Conservation (phyloP, 2,113 vertebrate genomes). For the Ginglymostoma cirratum region DNA sequence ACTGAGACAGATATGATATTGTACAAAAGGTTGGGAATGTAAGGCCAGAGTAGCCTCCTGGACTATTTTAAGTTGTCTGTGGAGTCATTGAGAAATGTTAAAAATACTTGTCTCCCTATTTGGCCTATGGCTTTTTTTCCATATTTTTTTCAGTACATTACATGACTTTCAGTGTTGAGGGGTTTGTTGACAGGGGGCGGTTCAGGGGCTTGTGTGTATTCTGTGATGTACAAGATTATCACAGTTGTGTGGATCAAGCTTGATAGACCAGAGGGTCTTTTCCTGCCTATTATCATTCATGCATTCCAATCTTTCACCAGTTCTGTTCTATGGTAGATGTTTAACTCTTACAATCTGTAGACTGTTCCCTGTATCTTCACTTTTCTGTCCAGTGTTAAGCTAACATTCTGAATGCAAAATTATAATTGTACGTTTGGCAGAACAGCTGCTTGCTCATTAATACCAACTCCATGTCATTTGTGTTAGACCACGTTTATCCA, state of each 20-base stretch:
- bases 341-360: not conserved
- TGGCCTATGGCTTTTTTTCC: not conserved
- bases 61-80: not conserved
- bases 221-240: not conserved
- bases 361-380: not conserved
- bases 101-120: not conserved
- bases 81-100: not conserved
- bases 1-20: not conserved
- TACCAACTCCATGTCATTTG: not conserved
- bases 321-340: not conserved
- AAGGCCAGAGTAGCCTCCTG: not conserved
- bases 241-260: not conserved
- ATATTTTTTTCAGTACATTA: not conserved
- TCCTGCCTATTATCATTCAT: not conserved
- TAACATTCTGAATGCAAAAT: not conserved
- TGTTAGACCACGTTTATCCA: not conserved
- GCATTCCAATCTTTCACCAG: not conserved
- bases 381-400: not conserved
- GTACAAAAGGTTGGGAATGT: not conserved
- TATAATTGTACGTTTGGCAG: not conserved
- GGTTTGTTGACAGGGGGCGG: no score
- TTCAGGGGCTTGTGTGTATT: not conserved
- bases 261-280: not conserved
- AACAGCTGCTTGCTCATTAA: not conserved
- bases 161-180: not conserved